phyloP scores from a whole-genome alignment of 2,113 vertebrate genomes.

The Phyllostomus hastatus region DNA sequence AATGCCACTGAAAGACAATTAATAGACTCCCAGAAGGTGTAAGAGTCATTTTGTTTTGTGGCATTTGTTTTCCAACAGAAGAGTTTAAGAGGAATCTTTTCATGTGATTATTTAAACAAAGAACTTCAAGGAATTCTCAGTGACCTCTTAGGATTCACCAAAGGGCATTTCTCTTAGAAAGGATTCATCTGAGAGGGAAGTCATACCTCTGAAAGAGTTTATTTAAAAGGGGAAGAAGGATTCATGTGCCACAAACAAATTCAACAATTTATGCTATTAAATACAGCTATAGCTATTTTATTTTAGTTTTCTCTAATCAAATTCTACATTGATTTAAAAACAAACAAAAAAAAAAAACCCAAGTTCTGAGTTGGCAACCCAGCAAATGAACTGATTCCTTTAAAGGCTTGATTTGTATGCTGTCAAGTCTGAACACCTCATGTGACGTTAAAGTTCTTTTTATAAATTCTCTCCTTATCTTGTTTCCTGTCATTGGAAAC shows the following conservation, averaged over 20 bases:
- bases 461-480: not conserved
- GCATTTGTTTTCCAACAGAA: constrained; percentile 72
- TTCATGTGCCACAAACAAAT: not conserved
- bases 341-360: not conserved
- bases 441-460: not conserved
- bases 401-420: not conserved
- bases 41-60: constrained; percentile 66
- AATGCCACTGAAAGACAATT: constrained; percentile 67
- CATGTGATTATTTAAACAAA: constrained; percentile 71
- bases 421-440: not conserved
- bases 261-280: not conserved
- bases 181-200: not conserved
- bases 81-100: constrained; percentile 65
- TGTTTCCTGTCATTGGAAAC: constrained; percentile 10
- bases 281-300: not conserved
- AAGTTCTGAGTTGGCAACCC: not conserved
- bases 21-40: constrained; percentile 70
- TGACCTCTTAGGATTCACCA: constrained; percentile 58
- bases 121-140: constrained; percentile 57
- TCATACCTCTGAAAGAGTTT: constrained; percentile 48
- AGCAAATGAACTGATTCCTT: not conserved
- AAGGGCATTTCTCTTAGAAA: constrained; percentile 32
- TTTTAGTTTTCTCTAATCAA: not conserved
- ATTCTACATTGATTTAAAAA: not conserved
- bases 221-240: not conserved